Percentiles rank a stretch among this genome's conserved stretches.
Conservation (phyloP, 2,797 vertebrate species). For the Cephalopachus bancanus region DNA sequence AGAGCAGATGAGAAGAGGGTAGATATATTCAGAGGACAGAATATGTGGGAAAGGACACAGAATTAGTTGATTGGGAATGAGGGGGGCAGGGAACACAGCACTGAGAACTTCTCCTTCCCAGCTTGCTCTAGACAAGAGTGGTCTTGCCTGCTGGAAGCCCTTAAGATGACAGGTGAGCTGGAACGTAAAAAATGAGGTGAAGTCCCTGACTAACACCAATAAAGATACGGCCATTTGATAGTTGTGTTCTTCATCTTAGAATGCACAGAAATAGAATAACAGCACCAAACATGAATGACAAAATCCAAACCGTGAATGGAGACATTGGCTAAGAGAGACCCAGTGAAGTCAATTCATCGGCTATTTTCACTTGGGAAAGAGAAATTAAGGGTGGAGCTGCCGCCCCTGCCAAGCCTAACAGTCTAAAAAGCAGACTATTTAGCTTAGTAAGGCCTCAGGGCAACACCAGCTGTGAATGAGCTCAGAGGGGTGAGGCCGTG, state of each 20-base stretch:
- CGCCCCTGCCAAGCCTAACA: constrained; percentile 55
- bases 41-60: not conserved
- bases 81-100: not conserved
- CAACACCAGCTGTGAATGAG: constrained; percentile 42
- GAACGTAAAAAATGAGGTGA: not conserved
- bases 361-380: constrained; percentile 64
- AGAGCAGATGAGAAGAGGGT: not conserved
- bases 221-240: not conserved
- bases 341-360: not conserved
- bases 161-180: not conserved
- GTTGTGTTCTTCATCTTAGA: not conserved
- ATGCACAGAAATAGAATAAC: not conserved
- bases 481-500: not conserved
- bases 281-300: not conserved
- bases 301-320: constrained; percentile 42
- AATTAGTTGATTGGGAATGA: not conserved
- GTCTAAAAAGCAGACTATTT: not conserved
- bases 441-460: not conserved
- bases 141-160: not conserved
- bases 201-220: not conserved
- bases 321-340: constrained; percentile 6
- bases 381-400: not conserved
- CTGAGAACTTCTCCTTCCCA: not conserved
- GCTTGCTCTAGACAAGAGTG: not conserved
- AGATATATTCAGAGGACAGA: not conserved